Conservation (phyloP, 1,140 invertebrate species). For the Solenopsis fugax region DNA sequence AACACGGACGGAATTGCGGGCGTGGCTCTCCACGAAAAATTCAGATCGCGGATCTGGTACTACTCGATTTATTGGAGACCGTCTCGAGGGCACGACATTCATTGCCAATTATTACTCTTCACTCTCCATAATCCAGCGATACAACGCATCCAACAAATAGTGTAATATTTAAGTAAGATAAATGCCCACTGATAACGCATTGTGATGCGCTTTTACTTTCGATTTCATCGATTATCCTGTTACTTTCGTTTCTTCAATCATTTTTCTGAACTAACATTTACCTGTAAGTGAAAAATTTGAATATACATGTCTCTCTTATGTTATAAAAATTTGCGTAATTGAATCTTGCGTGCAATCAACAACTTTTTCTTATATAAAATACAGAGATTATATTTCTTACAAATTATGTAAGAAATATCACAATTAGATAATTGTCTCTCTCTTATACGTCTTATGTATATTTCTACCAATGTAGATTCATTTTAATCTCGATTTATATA, state of each 20-base stretch:
- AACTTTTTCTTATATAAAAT: background rate
- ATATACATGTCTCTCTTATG: background rate
- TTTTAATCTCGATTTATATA: too few relatives aligned
- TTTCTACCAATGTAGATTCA: too few relatives aligned
- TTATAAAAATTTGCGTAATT: background rate
- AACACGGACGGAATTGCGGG: constrained; percentile 51
- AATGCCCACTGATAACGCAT: background rate
- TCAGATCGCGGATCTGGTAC: constrained; percentile 51
- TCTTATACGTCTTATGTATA: background rate
- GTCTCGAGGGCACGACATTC: constrained; percentile 25
- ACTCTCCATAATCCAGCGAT: background rate
- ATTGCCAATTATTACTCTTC: constrained; percentile 3
- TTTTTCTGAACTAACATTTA: background rate
- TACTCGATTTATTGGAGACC: background rate
- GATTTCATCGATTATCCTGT: background rate
- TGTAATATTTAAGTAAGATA: background rate
- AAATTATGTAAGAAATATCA: background rate
- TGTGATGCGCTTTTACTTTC: background rate
- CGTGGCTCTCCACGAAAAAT: constrained; percentile 65
- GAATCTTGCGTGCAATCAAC: background rate
- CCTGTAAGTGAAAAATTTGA: background rate
- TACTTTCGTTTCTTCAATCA: background rate
- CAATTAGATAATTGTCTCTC: background rate
- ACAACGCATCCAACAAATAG: background rate
- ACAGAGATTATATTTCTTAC: background rate